phyloP scores from a whole-genome alignment of 1,140 invertebrate species.

The Andrena cerasifolii region DNA sequence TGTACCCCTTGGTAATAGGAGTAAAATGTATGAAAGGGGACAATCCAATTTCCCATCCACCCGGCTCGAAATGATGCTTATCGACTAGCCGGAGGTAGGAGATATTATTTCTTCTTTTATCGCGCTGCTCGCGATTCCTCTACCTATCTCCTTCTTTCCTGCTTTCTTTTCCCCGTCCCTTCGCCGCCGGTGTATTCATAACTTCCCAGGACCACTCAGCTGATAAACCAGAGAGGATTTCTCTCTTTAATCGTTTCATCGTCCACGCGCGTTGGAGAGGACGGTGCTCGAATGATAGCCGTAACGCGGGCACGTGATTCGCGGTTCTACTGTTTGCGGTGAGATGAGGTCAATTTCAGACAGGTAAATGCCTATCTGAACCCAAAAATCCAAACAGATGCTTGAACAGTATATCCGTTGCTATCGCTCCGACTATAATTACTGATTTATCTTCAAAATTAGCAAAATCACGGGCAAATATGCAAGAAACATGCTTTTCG shows the following conservation, averaged over 20 bases:
- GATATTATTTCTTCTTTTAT: constrained; percentile 62
- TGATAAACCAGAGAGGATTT: constrained; percentile 44
- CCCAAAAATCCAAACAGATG: no score
- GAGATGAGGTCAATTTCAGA: no score
- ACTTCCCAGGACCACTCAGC: constrained; percentile 26
- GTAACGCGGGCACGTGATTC: no score
- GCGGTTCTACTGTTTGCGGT: no score
- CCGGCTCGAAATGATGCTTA: constrained; percentile 60
- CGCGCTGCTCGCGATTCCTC: not conserved
- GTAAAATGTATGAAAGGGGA: constrained; percentile 70
- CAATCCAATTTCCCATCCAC: constrained; percentile 73
- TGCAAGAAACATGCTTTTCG: no score
- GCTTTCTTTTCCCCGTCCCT: not conserved
- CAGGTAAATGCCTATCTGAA: no score
- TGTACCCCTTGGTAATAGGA: constrained; percentile 50
- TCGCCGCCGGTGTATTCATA: constrained; percentile 12
- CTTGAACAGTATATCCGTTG: no score
- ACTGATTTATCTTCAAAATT: no score
- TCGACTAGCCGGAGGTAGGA: constrained; percentile 55
- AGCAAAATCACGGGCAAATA: no score
- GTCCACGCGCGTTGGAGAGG: not conserved
- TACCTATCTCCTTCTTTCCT: not conserved
- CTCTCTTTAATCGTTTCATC: constrained; percentile 52
- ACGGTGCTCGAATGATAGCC: not conserved
- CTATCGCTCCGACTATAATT: no score